These are phyloP conservation scores for Heliornis fulica DNA, from an alignment of 2,113 vertebrate species.

Conservation along the genomic window DNA sequence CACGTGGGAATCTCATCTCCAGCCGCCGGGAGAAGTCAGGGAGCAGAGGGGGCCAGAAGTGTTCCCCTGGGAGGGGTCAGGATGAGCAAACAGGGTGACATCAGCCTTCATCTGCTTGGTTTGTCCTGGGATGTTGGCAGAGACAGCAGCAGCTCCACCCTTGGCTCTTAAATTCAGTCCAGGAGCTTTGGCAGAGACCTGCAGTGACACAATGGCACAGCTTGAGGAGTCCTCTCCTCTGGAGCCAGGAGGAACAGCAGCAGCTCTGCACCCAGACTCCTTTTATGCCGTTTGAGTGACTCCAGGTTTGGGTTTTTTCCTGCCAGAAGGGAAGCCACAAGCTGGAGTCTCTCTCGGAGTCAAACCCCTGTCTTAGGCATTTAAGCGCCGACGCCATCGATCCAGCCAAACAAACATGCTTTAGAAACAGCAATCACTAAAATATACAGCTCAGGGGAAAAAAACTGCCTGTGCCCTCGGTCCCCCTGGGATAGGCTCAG, in stretches of 20 bases:
- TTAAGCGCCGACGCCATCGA: not conserved
- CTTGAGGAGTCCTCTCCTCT: not conserved
- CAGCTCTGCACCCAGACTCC: not conserved
- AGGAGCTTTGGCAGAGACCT: not conserved
- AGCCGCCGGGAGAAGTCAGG: not conserved
- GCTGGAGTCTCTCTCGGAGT: not conserved
- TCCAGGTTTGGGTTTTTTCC: not conserved
- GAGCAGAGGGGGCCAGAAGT: accelerated
- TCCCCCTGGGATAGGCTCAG: not conserved
- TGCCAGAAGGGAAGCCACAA: not conserved
- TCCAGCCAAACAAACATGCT: not conserved
- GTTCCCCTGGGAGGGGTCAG: accelerated
- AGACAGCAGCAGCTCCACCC: not conserved
- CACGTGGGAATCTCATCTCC: not conserved
- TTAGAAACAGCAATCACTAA: not conserved
- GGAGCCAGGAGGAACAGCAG: not conserved
- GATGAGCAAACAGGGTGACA: accelerated
- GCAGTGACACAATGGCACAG: not conserved
- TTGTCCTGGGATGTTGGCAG: not conserved
- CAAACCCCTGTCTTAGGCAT: not conserved
- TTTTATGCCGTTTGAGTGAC: not conserved
- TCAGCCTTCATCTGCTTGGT: not conserved
- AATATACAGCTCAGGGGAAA: not conserved
- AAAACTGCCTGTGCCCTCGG: not conserved
- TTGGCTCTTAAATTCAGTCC: not conserved